Evolutionary conservation across 2,797 vertebrate species (phyloP).

Genomic region (Chiloscyllium punctatum): DNA sequence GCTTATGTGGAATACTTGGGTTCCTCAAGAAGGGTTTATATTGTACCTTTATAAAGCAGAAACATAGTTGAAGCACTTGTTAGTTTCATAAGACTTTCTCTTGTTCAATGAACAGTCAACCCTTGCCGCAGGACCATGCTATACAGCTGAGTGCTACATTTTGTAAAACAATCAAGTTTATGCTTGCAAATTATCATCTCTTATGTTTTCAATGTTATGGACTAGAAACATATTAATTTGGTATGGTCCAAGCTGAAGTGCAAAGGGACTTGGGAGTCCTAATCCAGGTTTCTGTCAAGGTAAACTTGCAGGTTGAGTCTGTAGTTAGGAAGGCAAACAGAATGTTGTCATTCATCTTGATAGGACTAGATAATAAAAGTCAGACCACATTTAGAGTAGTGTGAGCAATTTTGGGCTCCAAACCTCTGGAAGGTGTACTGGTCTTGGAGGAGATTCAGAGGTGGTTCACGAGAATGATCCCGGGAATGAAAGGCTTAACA

Average conservation of each 20-base stretch:
- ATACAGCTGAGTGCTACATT: not conserved
- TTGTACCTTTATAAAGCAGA: not conserved
- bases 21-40: not conserved
- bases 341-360: too few relatives aligned
- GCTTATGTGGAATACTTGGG: not conserved
- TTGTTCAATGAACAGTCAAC: not conserved
- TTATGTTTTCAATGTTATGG: not conserved
- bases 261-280: too few relatives aligned
- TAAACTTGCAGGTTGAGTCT: too few relatives aligned
- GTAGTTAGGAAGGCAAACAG: too few relatives aligned
- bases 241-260: not conserved
- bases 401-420: too few relatives aligned
- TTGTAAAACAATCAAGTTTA: not conserved
- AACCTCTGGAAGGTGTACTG: too few relatives aligned
- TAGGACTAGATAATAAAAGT: too few relatives aligned
- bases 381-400: too few relatives aligned
- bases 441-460: too few relatives aligned
- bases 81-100: not conserved
- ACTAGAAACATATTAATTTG: not conserved
- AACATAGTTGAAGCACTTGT: not conserved
- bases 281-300: too few relatives aligned
- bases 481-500: too few relatives aligned
- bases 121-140: not conserved
- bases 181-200: not conserved
- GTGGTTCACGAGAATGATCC: too few relatives aligned